Conservation (phyloP, 2,113 vertebrate genomes). For the Erythrolamprus reginae region DNA sequence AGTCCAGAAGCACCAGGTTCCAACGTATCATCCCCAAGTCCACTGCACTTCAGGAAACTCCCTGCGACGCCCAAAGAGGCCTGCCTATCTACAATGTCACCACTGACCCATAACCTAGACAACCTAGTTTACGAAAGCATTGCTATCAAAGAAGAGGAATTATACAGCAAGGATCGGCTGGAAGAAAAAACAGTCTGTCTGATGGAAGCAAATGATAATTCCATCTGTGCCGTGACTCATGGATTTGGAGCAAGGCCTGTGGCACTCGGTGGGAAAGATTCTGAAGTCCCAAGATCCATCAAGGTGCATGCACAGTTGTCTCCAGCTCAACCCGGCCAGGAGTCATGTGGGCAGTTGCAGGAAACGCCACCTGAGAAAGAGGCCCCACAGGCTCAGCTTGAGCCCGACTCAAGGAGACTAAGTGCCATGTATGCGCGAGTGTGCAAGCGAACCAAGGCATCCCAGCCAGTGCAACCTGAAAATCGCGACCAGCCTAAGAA, state of each 20-base stretch:
- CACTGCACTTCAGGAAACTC: conserved; percentile 30
- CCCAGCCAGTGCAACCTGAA: accelerated
- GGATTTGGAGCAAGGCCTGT: no score
- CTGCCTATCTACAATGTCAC: accelerated
- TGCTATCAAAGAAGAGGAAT: background rate
- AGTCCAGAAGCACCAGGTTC: accelerated
- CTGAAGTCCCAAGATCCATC: no score
- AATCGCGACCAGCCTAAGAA: accelerated
- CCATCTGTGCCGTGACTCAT: background rate
- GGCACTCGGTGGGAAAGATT: background rate
- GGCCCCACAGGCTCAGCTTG: background rate
- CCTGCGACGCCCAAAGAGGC: background rate
- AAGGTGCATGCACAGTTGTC: background rate
- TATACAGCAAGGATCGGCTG: accelerated
- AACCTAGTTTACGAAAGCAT: conserved; percentile 41
- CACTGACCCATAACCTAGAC: accelerated
- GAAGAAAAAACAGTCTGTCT: background rate
- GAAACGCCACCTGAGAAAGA: background rate
- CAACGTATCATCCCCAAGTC: background rate
- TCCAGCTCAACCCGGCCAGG: no score
- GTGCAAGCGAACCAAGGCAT: background rate
- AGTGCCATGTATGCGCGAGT: conserved; percentile 32
- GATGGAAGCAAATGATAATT: no score
- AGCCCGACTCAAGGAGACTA: background rate
- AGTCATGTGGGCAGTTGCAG: background rate